Percentiles rank a stretch among this genome's conserved stretches.
phyloP scores from a whole-genome alignment of 2,888 invertebrate genomes.

The Seira sanloemensis region DNA sequence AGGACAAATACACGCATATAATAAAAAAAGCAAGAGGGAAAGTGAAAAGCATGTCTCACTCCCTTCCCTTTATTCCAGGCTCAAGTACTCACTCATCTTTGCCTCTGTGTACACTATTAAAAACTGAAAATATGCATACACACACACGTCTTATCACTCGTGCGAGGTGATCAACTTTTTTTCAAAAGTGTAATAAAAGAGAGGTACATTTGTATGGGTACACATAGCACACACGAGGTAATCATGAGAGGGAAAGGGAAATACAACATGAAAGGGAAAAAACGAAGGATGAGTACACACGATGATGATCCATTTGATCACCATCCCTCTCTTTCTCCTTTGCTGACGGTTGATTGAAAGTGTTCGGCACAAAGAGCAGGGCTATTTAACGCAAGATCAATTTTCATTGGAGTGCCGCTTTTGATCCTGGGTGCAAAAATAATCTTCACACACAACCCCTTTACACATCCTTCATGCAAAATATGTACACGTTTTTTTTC shows the following conservation, averaged over 20 bases:
- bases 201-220: constrained; percentile 3
- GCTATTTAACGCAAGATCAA: constrained; percentile 72
- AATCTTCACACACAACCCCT: constrained; percentile 69
- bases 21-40: no score
- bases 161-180: no score
- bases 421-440: constrained; percentile 71
- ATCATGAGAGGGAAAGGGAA: constrained; percentile 19
- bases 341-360: constrained; percentile 58
- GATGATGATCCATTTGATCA: constrained; percentile 56
- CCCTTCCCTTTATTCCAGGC: no score
- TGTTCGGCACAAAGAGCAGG: constrained; percentile 64
- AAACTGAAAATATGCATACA: constrained; percentile 5
- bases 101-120: no score
- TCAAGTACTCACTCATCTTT: no score
- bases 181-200: background rate
- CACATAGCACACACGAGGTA: constrained; percentile 9
- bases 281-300: constrained; percentile 44
- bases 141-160: no score
- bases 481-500: background rate
- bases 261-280: constrained; percentile 32
- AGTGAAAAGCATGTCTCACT: no score
- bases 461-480: background rate
- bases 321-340: constrained; percentile 34
- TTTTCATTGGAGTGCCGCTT: constrained; percentile 71
- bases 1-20: no score